These are phyloP conservation scores for Hyperoodon ampullatus DNA, from an alignment of 2,113 vertebrate species.

Conservation along the genomic window DNA sequence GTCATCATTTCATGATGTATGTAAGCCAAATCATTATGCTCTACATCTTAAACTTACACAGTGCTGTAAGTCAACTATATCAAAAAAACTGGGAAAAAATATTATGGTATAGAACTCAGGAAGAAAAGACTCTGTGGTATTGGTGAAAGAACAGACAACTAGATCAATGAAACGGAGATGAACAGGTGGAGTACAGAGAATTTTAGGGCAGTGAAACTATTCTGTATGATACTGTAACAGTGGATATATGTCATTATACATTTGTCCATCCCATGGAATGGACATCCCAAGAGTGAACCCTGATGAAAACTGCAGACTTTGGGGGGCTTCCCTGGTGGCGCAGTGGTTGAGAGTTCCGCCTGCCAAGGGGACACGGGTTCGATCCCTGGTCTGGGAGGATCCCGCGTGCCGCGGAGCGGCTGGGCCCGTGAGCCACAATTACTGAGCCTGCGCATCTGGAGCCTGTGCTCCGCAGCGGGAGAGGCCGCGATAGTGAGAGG, in stretches of 20 bases:
- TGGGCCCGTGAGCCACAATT: no score
- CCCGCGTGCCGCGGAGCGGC: no score
- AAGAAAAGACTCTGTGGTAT: background rate
- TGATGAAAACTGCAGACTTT: background rate
- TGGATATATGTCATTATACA: background rate
- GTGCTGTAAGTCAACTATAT: background rate
- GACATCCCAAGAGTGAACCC: background rate
- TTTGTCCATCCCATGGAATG: background rate
- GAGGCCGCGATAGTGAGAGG: no score
- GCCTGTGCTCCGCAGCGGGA: no score
- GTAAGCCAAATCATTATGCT: background rate
- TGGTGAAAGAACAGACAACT: background rate
- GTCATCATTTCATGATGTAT: background rate
- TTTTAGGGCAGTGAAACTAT: background rate
- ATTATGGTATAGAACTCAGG: background rate
- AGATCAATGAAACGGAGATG: background rate
- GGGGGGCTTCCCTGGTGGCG: background rate
- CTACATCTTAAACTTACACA: background rate
- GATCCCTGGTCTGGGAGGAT: no score
- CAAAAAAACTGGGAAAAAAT: background rate
- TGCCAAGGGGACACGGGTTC: no score
- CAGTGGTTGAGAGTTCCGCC: no score
- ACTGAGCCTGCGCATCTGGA: no score
- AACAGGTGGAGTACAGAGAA: background rate
- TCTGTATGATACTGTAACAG: background rate